These are phyloP conservation scores for Trilocha varians DNA, from an alignment of 2,888 invertebrate genomes.

Conservation along the genomic window DNA sequence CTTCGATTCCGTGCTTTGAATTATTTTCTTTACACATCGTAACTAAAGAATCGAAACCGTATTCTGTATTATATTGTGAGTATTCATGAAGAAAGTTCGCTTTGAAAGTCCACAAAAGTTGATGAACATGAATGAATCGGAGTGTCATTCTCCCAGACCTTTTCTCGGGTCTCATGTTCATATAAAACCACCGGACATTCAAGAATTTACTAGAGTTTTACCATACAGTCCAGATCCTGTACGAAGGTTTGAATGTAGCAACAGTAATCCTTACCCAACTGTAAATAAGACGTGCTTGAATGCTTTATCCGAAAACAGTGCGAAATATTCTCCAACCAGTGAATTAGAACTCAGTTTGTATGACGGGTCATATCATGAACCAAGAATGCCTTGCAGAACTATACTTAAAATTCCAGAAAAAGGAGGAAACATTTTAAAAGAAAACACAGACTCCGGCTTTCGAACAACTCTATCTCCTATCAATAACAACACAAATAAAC, in stretches of 20 bases:
- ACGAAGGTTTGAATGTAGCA: constrained; percentile 45
- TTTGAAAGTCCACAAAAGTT: constrained; percentile 40
- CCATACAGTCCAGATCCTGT: constrained; percentile 42
- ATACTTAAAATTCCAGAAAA: constrained; percentile 15
- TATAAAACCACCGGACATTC: constrained; percentile 22
- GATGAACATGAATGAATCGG: constrained; percentile 39
- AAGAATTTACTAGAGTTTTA: constrained; percentile 25
- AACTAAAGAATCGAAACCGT: too few relatives aligned
- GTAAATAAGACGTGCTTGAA: constrained; percentile 35
- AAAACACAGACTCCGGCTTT: constrained; percentile 8
- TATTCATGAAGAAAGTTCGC: constrained; percentile 60
- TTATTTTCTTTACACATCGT: neutral
- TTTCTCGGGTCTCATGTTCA: constrained; percentile 34
- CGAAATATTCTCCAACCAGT: constrained; percentile 39
- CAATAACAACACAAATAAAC: constrained; percentile 23
- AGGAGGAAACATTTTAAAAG: constrained; percentile 1
- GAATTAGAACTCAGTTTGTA: constrained; percentile 58
- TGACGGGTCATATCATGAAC: constrained; percentile 33
- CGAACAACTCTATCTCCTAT: constrained; percentile 22
- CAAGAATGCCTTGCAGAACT: constrained; percentile 21
- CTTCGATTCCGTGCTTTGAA: neutral
- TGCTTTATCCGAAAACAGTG: constrained; percentile 14
- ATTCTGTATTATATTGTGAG: too few relatives aligned
- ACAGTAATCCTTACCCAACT: constrained; percentile 49
- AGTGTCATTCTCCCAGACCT: constrained; percentile 61